Evolutionary conservation across 2,113 vertebrate species (phyloP), one percentile per base, ranked within the genome.

Genomic region (Gallinago media): DNA sequence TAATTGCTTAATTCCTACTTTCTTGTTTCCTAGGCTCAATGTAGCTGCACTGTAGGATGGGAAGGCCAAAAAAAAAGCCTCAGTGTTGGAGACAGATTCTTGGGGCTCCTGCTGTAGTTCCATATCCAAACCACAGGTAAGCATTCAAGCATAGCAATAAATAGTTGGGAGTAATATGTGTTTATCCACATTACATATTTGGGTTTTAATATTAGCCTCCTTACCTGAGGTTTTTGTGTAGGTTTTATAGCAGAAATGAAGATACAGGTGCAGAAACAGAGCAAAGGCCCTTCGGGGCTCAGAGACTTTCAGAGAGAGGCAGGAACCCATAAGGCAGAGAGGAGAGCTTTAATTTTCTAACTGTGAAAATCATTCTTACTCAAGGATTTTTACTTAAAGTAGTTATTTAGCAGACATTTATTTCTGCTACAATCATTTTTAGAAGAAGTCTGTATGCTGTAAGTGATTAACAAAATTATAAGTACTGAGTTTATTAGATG

Each of bases 231-330:
- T 32, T 87, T 82, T 77, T 66, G 31, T 70, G 82, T 54, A 76
- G 54, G 27, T 83, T 42, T 83, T 84, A 71, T 15, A 91, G 65
- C 27, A 77, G 32, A 67, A 85, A 27, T 68, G 8, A 78, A 65
- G 86, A 44, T 77, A 44, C 11, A 62, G 25, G 32, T 70, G 31
- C 46, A 91, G 71, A 86, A 86, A 71, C 31, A 88, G 36, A 86
- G 20, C 21, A 27, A 3, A 76, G 26, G 29, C 32, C 38, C 15
- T 67, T 74, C 52, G 40, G 56, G 32, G 47, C 52, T 93, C 2
- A 3, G 42, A 84, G 50, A 38, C 42, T 36, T 89, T 54, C 23
- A 49, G 34, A 71, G n/a, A 70, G 23, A 89, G 44, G 31, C 32
- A 87, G 67, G 58, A 92, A 90, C 70, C 18, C 36, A 54, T n/a